phyloP scores from a whole-genome alignment of 1,140 invertebrate genomes.

The Atta cephalotes region DNA sequence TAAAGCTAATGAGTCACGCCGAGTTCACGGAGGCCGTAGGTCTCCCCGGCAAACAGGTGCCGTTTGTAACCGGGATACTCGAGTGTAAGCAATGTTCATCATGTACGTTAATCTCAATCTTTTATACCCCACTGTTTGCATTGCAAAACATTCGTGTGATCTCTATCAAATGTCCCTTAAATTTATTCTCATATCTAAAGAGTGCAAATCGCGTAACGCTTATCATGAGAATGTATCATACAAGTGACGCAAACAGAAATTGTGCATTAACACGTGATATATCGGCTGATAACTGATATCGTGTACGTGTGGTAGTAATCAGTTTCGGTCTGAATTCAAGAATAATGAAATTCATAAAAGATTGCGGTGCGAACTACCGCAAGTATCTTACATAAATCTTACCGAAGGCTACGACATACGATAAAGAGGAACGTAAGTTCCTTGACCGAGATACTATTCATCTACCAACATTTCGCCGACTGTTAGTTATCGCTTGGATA shows the following conservation, averaged over 20 bases:
- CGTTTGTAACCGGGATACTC: constrained; percentile 55
- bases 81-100: constrained; percentile 55
- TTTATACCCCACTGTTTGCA: constrained; percentile 37
- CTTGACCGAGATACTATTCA: constrained; percentile 46
- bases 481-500: constrained; percentile 29
- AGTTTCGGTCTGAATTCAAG: neutral
- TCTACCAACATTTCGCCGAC: constrained; percentile 23
- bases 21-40: constrained; percentile 56
- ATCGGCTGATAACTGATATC: constrained; percentile 3
- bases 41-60: constrained; percentile 63
- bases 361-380: neutral
- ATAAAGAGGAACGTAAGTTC: constrained; percentile 32
- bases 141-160: constrained; percentile 28
- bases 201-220: neutral
- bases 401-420: constrained; percentile 15
- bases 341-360: constrained; percentile 28
- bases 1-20: constrained; percentile 76
- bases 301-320: neutral
- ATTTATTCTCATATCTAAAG: neutral
- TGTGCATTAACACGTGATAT: constrained; percentile 5
- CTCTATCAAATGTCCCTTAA: neutral
- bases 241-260: neutral
- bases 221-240: neutral
- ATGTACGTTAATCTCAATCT: constrained; percentile 40
- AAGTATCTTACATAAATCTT: constrained; percentile 7